Conservation (phyloP, 1,140 invertebrate species). For the Drosophila nigrodunni region DNA sequence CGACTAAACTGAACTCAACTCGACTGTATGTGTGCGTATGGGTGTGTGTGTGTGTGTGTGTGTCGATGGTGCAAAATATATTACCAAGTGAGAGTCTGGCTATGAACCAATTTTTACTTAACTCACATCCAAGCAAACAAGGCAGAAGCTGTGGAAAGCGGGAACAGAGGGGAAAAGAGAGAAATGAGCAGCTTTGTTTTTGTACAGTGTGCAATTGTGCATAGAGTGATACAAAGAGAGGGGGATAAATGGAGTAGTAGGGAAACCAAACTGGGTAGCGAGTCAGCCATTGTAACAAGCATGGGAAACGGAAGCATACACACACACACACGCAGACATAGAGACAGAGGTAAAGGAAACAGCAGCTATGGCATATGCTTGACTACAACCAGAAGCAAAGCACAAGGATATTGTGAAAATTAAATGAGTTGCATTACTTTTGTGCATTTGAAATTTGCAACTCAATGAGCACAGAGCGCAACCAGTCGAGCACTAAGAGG, state of each 20-base stretch:
- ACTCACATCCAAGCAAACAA: conserved; percentile 51
- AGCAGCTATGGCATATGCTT: conserved; percentile 56
- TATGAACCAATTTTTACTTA: conserved; percentile 75
- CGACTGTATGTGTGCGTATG: conserved; percentile 18
- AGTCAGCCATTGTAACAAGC: conserved; percentile 62
- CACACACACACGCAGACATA: conserved; percentile 2
- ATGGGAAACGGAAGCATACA: conserved; percentile 66
- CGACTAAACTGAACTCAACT: conserved; percentile 11
- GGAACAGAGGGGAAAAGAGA: no score
- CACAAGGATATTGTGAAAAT: conserved; percentile 80
- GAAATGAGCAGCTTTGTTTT: conserved; percentile 53
- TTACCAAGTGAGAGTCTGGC: conserved; percentile 48
- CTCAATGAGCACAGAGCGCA: conserved; percentile 70
- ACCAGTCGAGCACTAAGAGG: neutral
- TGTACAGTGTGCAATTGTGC: conserved; percentile 70
- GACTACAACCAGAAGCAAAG: conserved; percentile 54
- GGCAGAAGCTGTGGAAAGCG: conserved; percentile 16
- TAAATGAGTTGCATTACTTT: conserved; percentile 81
- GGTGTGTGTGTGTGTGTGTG: conserved; percentile 22
- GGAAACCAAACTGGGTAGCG: conserved; percentile 39
- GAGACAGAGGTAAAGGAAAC: conserved; percentile 14
- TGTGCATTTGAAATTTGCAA: conserved; percentile 81
- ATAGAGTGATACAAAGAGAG: conserved; percentile 68
- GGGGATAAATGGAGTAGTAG: conserved; percentile 2
- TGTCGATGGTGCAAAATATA: conserved; percentile 55